Evolutionary conservation across 2,113 vertebrate species (phyloP), one percentile per base, ranked within the genome.

Genomic region (Aegithalos caudatus): DNA sequence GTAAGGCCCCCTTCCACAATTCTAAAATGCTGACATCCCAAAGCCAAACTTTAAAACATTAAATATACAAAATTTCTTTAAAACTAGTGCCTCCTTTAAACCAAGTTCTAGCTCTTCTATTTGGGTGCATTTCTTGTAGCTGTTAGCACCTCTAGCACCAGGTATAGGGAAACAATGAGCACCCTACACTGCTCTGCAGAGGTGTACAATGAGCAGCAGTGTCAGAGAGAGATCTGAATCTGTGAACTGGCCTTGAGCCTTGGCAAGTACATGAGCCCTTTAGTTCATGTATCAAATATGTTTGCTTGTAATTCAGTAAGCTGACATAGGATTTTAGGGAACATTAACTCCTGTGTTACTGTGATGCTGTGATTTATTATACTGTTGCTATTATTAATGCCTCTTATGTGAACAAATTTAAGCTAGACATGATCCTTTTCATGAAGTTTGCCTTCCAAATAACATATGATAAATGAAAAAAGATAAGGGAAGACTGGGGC

Each of bases 301-400:
- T 92, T 93, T 81, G 47, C 67, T 78, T 96, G 81, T 91, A 95
- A 94, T 78, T 83, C 66, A 90, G 72, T 71, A 89, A 84, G 40
- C 61, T 86, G 93, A 92, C 74, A 91, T 27, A 60, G 56, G 54
- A 73, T 87, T 92, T 95, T 86, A 73, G 91, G 79, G 79, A 88
- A 70, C 76, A 86, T 85, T 92, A 93, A 81, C 47, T 93, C 51
- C 22, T 37, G 19, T 77, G 53, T 70, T 90, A 44, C 70, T 86
- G 57, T 45, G 76, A 70, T n/a, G 38, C 53, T 57, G 50, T 97
- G 94, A 94, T 88, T 83, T 80, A 90, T 85, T 90, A 38, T 27
- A 44, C 53, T 77, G 21, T 29, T 64, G 23, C 50, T 84, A 15
- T 90, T 88, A 82, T 82, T 88, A 90, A 91, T 86, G 85, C 19